These are phyloP conservation scores for Elgaria multicarinata DNA, from an alignment of 2,113 vertebrate species.

Conservation along the genomic window DNA sequence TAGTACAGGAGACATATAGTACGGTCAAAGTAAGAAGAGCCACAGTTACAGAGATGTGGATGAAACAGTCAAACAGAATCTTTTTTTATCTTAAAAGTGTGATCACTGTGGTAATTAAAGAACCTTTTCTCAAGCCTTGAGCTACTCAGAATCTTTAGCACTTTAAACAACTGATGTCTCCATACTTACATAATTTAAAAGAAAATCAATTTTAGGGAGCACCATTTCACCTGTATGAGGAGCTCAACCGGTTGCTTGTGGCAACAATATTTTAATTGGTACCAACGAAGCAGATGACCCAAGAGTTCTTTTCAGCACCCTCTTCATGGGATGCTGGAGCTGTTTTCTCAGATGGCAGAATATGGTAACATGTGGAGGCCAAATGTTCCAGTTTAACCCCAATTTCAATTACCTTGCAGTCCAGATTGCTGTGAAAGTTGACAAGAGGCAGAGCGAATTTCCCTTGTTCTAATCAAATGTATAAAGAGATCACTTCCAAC, in stretches of 20 bases:
- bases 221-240: neutral
- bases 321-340: neutral
- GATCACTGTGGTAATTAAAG: neutral
- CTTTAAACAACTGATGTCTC: neutral
- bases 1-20: neutral
- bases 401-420: neutral
- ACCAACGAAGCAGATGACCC: neutral
- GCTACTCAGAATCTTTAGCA: too few species aligned
- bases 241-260: neutral
- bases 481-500: neutral
- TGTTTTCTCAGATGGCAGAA: neutral
- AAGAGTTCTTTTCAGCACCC: neutral
- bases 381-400: neutral
- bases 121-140: neutral
- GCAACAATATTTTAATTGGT: neutral
- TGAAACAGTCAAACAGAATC: neutral
- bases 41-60: neutral
- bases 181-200: neutral
- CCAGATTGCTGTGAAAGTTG: neutral
- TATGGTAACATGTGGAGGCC: neutral
- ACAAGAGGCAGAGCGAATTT: neutral
- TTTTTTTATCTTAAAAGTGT: neutral
- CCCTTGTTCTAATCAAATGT: neutral
- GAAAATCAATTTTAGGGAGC: neutral
- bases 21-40: neutral